Conservation (phyloP, 2,113 vertebrate genomes). For the Colius striatus region DNA sequence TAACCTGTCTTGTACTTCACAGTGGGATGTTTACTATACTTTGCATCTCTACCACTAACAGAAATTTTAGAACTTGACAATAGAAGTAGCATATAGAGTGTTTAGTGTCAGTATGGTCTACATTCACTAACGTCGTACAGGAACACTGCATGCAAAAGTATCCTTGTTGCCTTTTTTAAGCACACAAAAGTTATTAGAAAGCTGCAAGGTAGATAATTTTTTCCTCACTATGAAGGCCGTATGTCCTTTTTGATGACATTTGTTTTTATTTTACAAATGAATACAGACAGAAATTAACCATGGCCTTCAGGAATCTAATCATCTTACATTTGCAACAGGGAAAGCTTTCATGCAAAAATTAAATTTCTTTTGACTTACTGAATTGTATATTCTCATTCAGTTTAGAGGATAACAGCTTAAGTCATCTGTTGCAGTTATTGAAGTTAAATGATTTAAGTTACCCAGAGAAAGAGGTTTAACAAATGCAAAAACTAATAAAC, state of each 20-base stretch:
- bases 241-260: not conserved
- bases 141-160: not conserved
- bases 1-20: not conserved
- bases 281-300: not conserved
- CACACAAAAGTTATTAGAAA: not conserved
- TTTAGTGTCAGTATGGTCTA: not conserved
- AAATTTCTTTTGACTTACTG: not conserved
- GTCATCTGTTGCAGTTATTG: not conserved
- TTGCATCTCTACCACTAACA: not conserved
- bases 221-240: not conserved
- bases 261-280: constrained; percentile 11
- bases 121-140: not conserved
- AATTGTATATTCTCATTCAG: not conserved
- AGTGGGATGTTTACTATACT: not conserved
- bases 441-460: not conserved
- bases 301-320: not conserved
- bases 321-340: not conserved
- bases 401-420: not conserved
- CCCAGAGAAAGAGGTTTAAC: not conserved
- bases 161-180: not conserved
- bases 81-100: not conserved
- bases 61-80: not conserved
- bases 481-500: not conserved
- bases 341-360: not conserved
- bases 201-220: not conserved